Evolutionary conservation across 1,140 invertebrate species (phyloP), one percentile per base, ranked within the genome.

Genomic region (Hylyphantes graminicola): DNA sequence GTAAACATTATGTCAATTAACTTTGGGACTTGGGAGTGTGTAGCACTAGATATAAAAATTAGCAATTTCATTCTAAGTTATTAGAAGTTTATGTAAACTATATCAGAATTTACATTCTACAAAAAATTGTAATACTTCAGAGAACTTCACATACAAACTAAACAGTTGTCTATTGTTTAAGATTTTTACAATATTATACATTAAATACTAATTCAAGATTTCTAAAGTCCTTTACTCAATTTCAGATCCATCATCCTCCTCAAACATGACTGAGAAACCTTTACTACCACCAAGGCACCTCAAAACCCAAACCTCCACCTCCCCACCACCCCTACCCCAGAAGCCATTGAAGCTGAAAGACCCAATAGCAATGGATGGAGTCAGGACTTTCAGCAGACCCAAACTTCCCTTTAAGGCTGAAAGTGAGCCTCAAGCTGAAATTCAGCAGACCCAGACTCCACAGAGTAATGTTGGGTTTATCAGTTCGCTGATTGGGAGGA

Each of bases 291-390:
- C 80, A 7, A 82, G 80, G 13, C 17, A 50, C 55, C n/a, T 75
- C n/a, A 83, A 64, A 21, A 35, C 8, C 17, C n/a, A 10, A 5
- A 17, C 8, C 13, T 17, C 51, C 17, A 15, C 35, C 48, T 75
- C 82, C 13, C 82, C 82, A 53, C 82, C 82, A 51, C 73, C 82
- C 48, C 77, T 85, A 10, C 85, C 85, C 13, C 74, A 81, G 48
- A 85, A 85, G n/a, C 85, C 85, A 17, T 54, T 53, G 48, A 85
- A 81, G 54, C 19, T 81, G 7, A 78, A 76, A 61, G 85, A 85
- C n/a, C 5, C 68, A 11, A n/a, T n/a, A n/a, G n/a, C n/a, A n/a
- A n/a, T n/a, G n/a, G 84, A 85, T 51, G 74, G 51, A 63, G 54
- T 79, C 13, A 54, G 55, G 10, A 85, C 74, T 15, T 77, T 77